Evolutionary conservation across 2,797 vertebrate species (phyloP), one percentile per base, ranked within the genome.

Genomic region (Lacerta viridis): DNA sequence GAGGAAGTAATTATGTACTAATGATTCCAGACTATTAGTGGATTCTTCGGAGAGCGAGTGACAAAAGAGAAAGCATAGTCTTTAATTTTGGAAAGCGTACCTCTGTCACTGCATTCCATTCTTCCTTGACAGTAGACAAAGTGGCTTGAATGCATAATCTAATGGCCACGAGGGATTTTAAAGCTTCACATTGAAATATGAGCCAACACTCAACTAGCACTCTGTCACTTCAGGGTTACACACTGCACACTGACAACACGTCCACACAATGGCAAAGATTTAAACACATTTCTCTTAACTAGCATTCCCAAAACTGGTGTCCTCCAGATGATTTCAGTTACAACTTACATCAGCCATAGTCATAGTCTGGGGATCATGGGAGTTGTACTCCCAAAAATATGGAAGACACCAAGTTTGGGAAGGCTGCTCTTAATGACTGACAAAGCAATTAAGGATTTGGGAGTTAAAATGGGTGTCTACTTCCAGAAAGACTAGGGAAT

Each of bases 101-200:
- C 66, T 29, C 61, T 87, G 76, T 84, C 82, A 87, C 59, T 5
- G 59, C 68, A 13, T 75, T 84, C 77, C 78, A 75, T 80, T 68
- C 64, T 76, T 83, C 69, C 85, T 68, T 87, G 68, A 74, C 81
- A 79, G n/a, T 59, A 72, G 71, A 66, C 71, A 66, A 89, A 80
- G 25, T 75, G 10, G 55, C 83, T 80, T 74, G 77, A 89, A 85
- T 74, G n/a, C 59, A 80, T 80, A 89, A 89, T 81, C 69, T 85
- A 64, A 85, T 76, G 50, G 74, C 46, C 71, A 85, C 61, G 68
- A 43, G 75, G 83, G 72, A 68, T 55, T 81, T 81, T 83, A 71
- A 81, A 75, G 41, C 17, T 85, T 68, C 59, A 82, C 84, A 84
- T 80, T 80, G 80, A 90, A 83, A 80, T 59, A 80, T 4, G 20